phyloP scores from a whole-genome alignment of 1,140 invertebrate species.

The Anastrepha obliqua region DNA sequence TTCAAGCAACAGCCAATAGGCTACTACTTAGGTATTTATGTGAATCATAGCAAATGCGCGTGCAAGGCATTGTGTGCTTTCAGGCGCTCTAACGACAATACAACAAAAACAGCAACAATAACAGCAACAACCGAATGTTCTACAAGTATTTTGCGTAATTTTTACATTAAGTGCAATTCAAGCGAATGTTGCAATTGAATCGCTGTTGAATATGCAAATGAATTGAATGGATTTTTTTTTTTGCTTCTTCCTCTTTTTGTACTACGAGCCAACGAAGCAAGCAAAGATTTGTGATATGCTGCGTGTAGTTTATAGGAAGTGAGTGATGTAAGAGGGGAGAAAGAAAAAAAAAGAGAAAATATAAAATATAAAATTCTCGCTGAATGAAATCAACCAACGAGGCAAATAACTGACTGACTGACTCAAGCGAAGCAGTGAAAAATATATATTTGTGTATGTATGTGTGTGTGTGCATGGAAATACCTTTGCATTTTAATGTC shows the following conservation, averaged over 20 bases:
- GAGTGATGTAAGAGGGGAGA: no score
- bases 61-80: slow-evolving; percentile 24
- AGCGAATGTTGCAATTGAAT: slow-evolving; percentile 51
- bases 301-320: no score
- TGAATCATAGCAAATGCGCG: background rate
- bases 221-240: slow-evolving; percentile 15
- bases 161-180: slow-evolving; percentile 50
- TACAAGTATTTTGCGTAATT: slow-evolving; percentile 39
- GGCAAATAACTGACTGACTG: background rate
- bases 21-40: no score
- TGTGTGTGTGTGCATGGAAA: background rate
- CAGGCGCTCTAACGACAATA: slow-evolving; percentile 15
- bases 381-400: slow-evolving; percentile 20
- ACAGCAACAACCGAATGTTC: background rate
- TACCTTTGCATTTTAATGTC: slow-evolving; percentile 35
- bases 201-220: slow-evolving; percentile 45
- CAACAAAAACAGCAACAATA: background rate
- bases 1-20: no score
- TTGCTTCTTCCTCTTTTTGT: no score
- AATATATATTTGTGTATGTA: background rate
- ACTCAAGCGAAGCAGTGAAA: background rate
- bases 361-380: background rate
- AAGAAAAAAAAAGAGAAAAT: background rate
- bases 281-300: slow-evolving; percentile 6
- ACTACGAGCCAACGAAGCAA: slow-evolving; percentile 25